Conservation (phyloP, 2,888 invertebrate genomes). For the Euphydryas editha region DNA sequence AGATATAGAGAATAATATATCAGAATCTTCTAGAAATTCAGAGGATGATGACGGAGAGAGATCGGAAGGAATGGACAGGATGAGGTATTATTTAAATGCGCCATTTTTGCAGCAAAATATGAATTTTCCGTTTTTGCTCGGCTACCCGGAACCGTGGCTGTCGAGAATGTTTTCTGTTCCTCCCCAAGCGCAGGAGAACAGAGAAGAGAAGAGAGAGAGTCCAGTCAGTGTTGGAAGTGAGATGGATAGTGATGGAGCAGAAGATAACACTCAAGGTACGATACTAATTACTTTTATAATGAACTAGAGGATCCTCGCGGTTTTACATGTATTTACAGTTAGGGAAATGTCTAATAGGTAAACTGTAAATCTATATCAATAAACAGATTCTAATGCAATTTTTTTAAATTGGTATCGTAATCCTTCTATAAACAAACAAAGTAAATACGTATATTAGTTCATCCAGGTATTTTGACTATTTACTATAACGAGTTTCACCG, state of each 20-base stretch:
- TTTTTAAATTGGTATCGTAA: too few species aligned
- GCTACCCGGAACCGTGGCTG: conserved; percentile 78
- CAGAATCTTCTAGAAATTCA: conserved; percentile 70
- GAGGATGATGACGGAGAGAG: conserved; percentile 71
- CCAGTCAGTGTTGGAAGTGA: conserved; percentile 79
- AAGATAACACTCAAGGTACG: conserved; percentile 72
- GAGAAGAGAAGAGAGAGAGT: conserved; percentile 72
- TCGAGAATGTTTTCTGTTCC: conserved; percentile 62
- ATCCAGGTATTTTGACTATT: too few species aligned
- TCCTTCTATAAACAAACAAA: too few species aligned
- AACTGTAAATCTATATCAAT: too few species aligned
- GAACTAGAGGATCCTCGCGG: neutral
- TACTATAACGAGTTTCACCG: too few species aligned
- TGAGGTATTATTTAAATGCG: conserved; percentile 75
- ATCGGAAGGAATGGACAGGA: conserved; percentile 64
- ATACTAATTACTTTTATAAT: neutral
- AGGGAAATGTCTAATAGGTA: too few species aligned
- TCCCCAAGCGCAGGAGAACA: conserved; percentile 54
- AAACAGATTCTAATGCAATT: too few species aligned
- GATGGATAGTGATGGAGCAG: conserved; percentile 72
- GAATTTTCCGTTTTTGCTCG: conserved; percentile 74
- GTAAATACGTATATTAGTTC: too few species aligned
- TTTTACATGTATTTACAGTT: too few species aligned
- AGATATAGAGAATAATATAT: conserved; percentile 74
- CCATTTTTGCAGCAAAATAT: conserved; percentile 75